Evolutionary conservation across 2,888 invertebrate species (phyloP).

Genomic region (Quadroppia sp.): DNA sequence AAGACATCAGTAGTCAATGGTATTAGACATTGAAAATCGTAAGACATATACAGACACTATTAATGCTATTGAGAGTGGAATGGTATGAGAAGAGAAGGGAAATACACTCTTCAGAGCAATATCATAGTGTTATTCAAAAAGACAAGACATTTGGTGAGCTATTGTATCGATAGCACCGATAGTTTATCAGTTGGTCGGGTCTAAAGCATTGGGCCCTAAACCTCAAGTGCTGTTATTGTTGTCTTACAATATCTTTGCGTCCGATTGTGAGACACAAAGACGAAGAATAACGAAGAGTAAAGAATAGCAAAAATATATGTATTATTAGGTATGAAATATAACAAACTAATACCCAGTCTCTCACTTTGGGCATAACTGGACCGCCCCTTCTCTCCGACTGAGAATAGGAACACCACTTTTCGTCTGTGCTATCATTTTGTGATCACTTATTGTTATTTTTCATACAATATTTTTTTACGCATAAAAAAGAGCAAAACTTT

Average conservation of each 20-base stretch:
- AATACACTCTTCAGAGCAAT: background rate
- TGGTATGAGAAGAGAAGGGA: background rate
- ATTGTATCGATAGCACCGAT: slow-evolving; percentile 6
- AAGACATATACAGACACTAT: background rate
- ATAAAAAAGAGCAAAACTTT: background rate
- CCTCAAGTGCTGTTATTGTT: slow-evolving; percentile 16
- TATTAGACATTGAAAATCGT: background rate
- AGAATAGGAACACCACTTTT: too few species aligned
- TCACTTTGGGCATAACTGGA: too few species aligned
- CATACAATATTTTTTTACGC: background rate
- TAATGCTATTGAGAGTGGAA: background rate
- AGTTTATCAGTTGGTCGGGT: background rate
- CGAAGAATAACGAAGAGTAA: too few species aligned
- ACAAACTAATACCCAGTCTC: too few species aligned
- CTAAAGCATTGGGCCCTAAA: background rate
- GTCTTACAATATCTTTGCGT: background rate
- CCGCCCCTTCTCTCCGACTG: too few species aligned
- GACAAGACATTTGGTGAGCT: background rate
- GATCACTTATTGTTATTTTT: background rate
- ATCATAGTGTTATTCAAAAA: background rate
- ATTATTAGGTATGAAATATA: too few species aligned
- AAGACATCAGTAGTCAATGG: background rate
- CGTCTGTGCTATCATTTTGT: background rate
- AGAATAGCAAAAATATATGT: too few species aligned
- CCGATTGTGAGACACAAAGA: background rate